These are phyloP conservation scores for Dynastes tityus DNA, from an alignment of 2,888 invertebrate species.

Conservation along the genomic window DNA sequence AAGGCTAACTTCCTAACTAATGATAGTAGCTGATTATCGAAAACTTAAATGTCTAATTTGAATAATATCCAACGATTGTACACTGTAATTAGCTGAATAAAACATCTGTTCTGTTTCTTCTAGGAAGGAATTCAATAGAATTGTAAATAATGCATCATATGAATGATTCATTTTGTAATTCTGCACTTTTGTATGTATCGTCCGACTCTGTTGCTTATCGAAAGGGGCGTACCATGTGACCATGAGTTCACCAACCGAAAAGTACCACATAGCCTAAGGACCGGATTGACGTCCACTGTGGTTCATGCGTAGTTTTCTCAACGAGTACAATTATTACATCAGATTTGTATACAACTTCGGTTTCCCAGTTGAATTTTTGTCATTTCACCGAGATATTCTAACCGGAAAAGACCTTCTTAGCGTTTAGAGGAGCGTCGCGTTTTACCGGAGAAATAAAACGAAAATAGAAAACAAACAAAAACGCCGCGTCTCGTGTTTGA, in stretches of 20 bases:
- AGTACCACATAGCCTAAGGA: constrained; percentile 48
- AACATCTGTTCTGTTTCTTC: too few species aligned
- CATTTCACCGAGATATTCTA: constrained; percentile 5
- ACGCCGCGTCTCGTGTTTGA: neutral
- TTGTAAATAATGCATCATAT: constrained; percentile 18
- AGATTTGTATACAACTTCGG: constrained; percentile 41
- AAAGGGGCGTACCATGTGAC: constrained; percentile 8
- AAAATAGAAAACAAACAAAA: neutral
- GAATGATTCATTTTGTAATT: constrained; percentile 19
- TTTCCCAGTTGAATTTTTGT: neutral
- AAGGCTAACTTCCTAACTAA: too few species aligned
- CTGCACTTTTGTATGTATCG: constrained; percentile 15
- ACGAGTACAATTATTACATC: constrained; percentile 48
- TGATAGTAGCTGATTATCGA: too few species aligned
- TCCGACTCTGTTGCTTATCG: neutral
- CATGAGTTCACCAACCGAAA: neutral
- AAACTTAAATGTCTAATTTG: too few species aligned
- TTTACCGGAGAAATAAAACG: too few species aligned
- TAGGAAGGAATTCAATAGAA: neutral
- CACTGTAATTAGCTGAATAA: too few species aligned
- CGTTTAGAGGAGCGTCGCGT: too few species aligned
- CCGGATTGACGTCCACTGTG: constrained; percentile 28
- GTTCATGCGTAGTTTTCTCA: constrained; percentile 38
- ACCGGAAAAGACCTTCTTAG: constrained; percentile 12
- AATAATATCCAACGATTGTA: too few species aligned